phyloP scores from a whole-genome alignment of 2,888 invertebrate genomes.

The Zygothrica quintamaculata region DNA sequence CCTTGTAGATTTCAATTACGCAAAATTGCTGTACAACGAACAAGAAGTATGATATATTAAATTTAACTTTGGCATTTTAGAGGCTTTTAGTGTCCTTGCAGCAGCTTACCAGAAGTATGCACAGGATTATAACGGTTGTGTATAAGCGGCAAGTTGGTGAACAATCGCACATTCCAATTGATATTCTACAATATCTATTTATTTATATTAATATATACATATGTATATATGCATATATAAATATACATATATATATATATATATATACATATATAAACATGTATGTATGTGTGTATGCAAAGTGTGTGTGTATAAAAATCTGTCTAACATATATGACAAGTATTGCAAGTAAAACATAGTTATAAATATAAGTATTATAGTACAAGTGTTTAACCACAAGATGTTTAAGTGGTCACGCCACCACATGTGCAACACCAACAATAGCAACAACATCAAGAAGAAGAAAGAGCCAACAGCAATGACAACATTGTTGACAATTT shows the following conservation, averaged over 20 bases:
- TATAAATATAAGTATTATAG: slow-evolving; percentile 33
- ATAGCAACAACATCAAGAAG: slow-evolving; percentile 26
- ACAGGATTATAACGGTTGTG: neutral
- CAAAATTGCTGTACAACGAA: slow-evolving; percentile 31
- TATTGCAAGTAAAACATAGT: slow-evolving; percentile 49
- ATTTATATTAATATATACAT: slow-evolving; percentile 1
- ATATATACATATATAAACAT: neutral
- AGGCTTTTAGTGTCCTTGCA: too few species aligned
- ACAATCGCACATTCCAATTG: slow-evolving; percentile 31
- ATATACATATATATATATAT: slow-evolving; percentile 3
- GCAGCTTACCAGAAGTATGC: slow-evolving; percentile 24
- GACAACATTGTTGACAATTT: slow-evolving; percentile 75
- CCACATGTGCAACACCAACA: slow-evolving; percentile 37
- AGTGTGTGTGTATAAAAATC: slow-evolving; percentile 26
- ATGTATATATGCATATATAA: neutral
- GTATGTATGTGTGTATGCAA: slow-evolving; percentile 3
- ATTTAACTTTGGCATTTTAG: too few species aligned
- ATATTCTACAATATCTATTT: too few species aligned
- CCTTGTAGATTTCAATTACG: slow-evolving; percentile 10
- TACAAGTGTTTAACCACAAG: slow-evolving; percentile 59
- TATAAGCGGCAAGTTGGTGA: too few species aligned
- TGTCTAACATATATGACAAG: slow-evolving; percentile 55
- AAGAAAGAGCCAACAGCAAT: slow-evolving; percentile 55
- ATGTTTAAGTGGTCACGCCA: slow-evolving; percentile 50
- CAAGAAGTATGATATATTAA: too few species aligned